phyloP scores from a whole-genome alignment of 2,888 invertebrate species.

The Galerucella pusilla region DNA sequence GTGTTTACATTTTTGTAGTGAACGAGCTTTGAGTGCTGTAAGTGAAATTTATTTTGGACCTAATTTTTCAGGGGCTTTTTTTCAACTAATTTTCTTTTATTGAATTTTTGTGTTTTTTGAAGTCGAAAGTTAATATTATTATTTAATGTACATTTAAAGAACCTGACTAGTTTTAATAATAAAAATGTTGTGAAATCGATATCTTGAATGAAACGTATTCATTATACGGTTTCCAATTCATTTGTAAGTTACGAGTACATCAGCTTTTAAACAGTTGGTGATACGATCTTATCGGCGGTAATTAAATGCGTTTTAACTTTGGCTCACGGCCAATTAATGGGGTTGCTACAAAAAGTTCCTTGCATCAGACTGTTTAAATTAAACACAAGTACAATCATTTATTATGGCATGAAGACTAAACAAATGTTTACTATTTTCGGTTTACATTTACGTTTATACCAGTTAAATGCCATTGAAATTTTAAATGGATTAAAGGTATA shows the following conservation, averaged over 20 bases:
- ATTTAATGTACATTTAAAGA: too few relatives aligned
- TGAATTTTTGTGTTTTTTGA: too few relatives aligned
- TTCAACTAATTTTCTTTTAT: too few relatives aligned
- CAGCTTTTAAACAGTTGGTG: not conserved
- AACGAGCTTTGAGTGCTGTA: too few relatives aligned
- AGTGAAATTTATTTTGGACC: too few relatives aligned
- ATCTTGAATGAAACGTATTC: not conserved
- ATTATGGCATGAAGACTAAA: conserved; percentile 27
- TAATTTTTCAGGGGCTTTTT: too few relatives aligned
- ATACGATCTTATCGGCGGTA: conserved; percentile 4
- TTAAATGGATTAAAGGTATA: not conserved
- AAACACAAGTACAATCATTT: conserved; percentile 20
- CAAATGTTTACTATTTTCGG: conserved; percentile 33
- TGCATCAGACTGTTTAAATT: conserved; percentile 19
- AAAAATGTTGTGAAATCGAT: not conserved
- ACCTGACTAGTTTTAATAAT: not conserved
- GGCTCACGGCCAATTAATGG: conserved; percentile 38
- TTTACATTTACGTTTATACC: conserved; percentile 18
- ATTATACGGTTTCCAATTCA: not conserved
- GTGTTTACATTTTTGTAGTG: too few relatives aligned
- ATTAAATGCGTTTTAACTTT: conserved; percentile 38
- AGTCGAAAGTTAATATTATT: too few relatives aligned
- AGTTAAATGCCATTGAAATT: not conserved
- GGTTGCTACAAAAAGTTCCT: conserved; percentile 18
- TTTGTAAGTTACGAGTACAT: not conserved